A percentile compares a stretch with the other conserved stretches of the same genome.
Conservation (phyloP, 2,888 invertebrate genomes). For the Tachina lurida region DNA sequence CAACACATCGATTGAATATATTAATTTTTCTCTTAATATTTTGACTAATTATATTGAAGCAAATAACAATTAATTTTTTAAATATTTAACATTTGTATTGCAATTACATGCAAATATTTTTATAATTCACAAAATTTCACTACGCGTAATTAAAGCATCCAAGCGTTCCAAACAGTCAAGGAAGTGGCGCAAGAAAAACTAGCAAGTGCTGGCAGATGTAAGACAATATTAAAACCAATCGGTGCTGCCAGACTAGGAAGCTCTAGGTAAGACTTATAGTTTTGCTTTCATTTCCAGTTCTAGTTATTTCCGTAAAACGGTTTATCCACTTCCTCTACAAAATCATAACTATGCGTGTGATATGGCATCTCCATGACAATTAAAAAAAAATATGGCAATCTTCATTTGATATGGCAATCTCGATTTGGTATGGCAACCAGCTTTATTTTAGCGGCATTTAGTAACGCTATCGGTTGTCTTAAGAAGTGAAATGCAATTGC, state of each 20-base stretch:
- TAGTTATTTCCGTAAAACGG: too few species aligned
- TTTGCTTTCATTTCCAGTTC: too few species aligned
- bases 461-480: not conserved
- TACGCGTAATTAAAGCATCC: not conserved
- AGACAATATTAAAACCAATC: too few species aligned
- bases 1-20: too few species aligned
- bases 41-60: not conserved
- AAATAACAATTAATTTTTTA: not conserved
- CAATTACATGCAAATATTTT: not conserved
- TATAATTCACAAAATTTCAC: not conserved
- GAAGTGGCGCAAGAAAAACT: conserved; percentile 14
- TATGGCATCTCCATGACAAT: too few species aligned
- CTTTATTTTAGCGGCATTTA: not conserved
- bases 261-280: too few species aligned
- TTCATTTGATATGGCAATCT: not conserved
- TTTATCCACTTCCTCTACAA: too few species aligned
- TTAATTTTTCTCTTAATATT: too few species aligned
- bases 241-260: too few species aligned
- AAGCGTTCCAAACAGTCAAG: not conserved
- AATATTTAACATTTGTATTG: not conserved
- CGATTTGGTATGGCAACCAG: not conserved
- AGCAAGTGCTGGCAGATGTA: not conserved
- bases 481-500: not conserved
- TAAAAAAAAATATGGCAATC: too few species aligned
- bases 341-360: too few species aligned